Base-by-base conservation (phyloP, 1,140 invertebrate species). In the Glossosoma conforme region DNA sequence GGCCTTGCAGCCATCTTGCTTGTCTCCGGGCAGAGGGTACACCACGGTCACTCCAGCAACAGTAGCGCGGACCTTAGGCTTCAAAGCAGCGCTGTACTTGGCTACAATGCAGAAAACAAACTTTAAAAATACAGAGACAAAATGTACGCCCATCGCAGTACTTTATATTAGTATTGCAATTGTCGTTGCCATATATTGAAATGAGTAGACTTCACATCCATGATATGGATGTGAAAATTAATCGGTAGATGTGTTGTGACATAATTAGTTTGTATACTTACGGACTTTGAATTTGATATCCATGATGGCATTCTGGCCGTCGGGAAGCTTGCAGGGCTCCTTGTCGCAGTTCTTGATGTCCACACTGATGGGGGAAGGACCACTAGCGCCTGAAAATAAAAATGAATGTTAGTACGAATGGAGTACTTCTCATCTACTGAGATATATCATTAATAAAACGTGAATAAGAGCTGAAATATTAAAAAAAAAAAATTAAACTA, bases 21-120 rank as follows among this genome's bases (percentile, higher is more conserved):
- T 38, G 1, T 51, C 48, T 25, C 17, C 28, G 2, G 20, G 28
- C 25, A 51, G 17, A 24, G 41, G 38, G 17, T 51, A 51, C 25
- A 40, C 35, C 11, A 51, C 20, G 15, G 48, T 42, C 10, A 43
- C 5, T 1, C 15, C 19, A 0, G 38, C 48, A 6, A 43, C 30
- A 11, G 18, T 43, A 13, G 48, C 48, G 4, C 48, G 11, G 4
- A 51, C 48, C 24, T 51, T 51, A 18, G 48, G 48, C 15, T 15
- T 25, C 24, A 49, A 18, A n/a, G 37, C 32, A 17, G 15, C 15
- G 1, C 20, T 19, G 18, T 49, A 14, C n/a, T 30, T 41, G 1
- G 38, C 47, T 49, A 25, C 14, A 47, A 37, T 10, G n/a, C n/a
- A n/a, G n/a, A n/a, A n/a, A n/a, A n/a, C n/a, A n/a, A n/a, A n/a